Base-by-base conservation (phyloP, 2,888 invertebrate species). In the Macaria notata region DNA sequence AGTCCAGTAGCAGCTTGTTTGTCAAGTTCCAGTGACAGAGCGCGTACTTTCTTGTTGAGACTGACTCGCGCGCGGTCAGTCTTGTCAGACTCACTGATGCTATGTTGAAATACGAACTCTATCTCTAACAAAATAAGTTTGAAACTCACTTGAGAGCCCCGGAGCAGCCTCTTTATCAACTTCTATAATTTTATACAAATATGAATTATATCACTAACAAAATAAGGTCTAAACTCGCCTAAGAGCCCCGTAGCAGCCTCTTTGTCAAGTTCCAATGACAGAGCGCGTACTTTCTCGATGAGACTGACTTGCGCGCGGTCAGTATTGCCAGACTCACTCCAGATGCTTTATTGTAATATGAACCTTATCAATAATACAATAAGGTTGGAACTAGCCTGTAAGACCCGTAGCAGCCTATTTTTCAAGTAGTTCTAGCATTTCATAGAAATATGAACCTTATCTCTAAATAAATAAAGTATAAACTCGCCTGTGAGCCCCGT, bases 251-350 rank as follows among this genome's bases (percentile, higher is more conserved):
- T 64, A 4, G 72, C 61, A 39, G 87, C 86, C 66, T 93, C 95
- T 67, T 41, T 41, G 41, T 41, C 9, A 5, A n/a, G n/a, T 8
- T 41, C 6, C 44, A 29, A 29, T 44, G 6, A 95, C 69, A 96
- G 88, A n/a, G 95, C 93, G 56, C 95, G 91, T 31, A 93, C 86
- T 75, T 94, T 94, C 72, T 94, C 94, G 46, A 83, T 78, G 44
- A 85, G 80, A 33, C 71, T 68, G 51, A 71, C 70, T 4, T 74
- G 53, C 3, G 71, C 64, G 6, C 73, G 73, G 47, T 74, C 81
- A 3, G n/a, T 42, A 3, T n/a, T n/a, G 42, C 3, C n/a, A n/a
- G n/a, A 42, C 42, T n/a, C n/a, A 9, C 42, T 42, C n/a, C n/a
- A n/a, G 4, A 29, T 9, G n/a, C 0, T 30, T 30, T n/a, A 9